phyloP scores from a whole-genome alignment of 2,113 vertebrate species.

The Bostrychus sinensis region DNA sequence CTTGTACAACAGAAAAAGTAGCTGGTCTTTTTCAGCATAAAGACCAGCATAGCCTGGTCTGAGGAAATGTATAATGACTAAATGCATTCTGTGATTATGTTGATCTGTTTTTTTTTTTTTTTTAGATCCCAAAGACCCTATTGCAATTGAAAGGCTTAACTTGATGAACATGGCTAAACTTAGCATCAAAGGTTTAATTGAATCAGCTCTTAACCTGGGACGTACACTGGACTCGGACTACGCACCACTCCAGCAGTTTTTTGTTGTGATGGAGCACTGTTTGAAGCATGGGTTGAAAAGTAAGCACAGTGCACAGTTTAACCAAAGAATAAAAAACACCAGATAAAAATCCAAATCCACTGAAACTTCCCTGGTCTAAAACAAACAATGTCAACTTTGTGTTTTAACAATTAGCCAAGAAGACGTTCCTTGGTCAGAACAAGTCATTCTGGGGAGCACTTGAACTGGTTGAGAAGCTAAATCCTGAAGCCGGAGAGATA shows the following conservation, averaged over 20 bases:
- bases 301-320: conserved; percentile 51
- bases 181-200: conserved; percentile 97
- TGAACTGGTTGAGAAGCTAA: conserved; percentile 96
- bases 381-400: not conserved
- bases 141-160: conserved; percentile 97
- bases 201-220: conserved; percentile 94
- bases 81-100: rapidly evolving
- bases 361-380: not conserved
- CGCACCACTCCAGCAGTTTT: conserved; percentile 97
- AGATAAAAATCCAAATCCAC: not conserved
- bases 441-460: conserved; percentile 99
- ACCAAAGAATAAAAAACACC: not conserved
- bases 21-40: not conserved
- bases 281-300: conserved; percentile 97
- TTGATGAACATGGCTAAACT: conserved; percentile 99
- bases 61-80: not conserved
- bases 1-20: not conserved
- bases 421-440: conserved; percentile 98
- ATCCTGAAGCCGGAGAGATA: conserved; percentile 96
- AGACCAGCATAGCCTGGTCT: too few relatives aligned
- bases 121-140: conserved; percentile 96
- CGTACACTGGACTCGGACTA: conserved; percentile 97
- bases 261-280: conserved; percentile 98
- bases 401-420: conserved; percentile 84
- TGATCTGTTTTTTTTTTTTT: not conserved